Conservation (phyloP, 2,888 invertebrate species). For the Pollenia griseotomentosa region DNA sequence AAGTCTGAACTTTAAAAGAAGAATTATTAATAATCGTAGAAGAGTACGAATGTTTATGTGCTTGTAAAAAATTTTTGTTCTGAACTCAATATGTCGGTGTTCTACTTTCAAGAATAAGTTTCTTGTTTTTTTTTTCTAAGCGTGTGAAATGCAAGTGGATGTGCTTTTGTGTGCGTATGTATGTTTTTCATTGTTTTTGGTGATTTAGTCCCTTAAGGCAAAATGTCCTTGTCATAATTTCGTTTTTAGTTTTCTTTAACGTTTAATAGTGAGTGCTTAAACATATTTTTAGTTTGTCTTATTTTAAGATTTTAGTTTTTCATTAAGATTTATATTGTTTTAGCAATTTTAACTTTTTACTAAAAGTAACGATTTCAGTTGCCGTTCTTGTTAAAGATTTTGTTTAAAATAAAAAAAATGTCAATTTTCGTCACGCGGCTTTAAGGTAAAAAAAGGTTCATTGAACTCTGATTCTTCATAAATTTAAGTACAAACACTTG, state of each 20-base stretch:
- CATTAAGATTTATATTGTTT: background rate
- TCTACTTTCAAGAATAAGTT: slow-evolving; percentile 1
- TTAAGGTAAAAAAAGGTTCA: slow-evolving; percentile 28
- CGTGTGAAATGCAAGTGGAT: no score
- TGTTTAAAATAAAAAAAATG: background rate
- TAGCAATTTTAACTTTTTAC: background rate
- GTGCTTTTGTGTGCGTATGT: background rate
- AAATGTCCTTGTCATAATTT: slow-evolving; percentile 61
- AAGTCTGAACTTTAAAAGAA: slow-evolving; percentile 19
- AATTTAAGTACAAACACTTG: slow-evolving; percentile 6
- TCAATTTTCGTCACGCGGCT: slow-evolving; percentile 33
- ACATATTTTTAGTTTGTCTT: slow-evolving; percentile 5
- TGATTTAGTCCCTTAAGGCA: slow-evolving; percentile 41
- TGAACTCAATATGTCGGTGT: slow-evolving; percentile 29
- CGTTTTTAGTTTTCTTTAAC: slow-evolving; percentile 12
- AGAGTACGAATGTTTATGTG: background rate
- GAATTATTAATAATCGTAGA: slow-evolving; percentile 29
- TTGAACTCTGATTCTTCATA: slow-evolving; percentile 12
- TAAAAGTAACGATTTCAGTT: background rate
- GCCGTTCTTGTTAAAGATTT: background rate
- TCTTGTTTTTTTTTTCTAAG: background rate
- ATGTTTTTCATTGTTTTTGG: slow-evolving; percentile 4
- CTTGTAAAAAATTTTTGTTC: background rate
- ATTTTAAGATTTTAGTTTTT: background rate
- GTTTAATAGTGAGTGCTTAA: slow-evolving; percentile 37